Percentiles rank a stretch among this genome's conserved stretches.
Conservation (phyloP, 2,113 vertebrate species). For the Azemiops feae region DNA sequence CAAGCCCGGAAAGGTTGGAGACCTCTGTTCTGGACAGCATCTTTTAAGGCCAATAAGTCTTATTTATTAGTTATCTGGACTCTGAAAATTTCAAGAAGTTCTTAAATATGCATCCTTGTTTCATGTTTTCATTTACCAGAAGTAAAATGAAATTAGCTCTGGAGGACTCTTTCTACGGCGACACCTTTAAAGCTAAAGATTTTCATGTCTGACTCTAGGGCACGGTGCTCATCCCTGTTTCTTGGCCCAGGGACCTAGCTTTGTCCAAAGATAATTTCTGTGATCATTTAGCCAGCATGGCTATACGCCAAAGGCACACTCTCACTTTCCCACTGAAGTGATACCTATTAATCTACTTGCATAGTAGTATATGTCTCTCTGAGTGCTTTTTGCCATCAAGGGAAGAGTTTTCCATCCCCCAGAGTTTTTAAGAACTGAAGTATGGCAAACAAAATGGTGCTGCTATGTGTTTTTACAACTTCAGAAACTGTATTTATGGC, state of each 20-base stretch:
- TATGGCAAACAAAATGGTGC: too few species aligned
- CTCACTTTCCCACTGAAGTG: background rate
- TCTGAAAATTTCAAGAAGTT: background rate
- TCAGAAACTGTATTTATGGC: background rate
- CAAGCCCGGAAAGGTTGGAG: too few species aligned
- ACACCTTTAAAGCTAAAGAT: background rate
- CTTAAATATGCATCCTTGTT: background rate
- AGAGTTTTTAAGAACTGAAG: background rate
- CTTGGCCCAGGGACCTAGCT: background rate
- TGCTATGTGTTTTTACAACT: background rate
- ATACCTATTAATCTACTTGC: background rate
- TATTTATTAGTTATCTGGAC: background rate
- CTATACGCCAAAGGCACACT: background rate
- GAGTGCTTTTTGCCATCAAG: background rate
- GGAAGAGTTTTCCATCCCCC: background rate
- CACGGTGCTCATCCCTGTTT: background rate
- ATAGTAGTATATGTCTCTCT: background rate
- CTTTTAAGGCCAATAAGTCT: background rate
- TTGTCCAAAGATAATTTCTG: background rate
- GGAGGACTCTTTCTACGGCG: background rate
- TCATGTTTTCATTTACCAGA: background rate
- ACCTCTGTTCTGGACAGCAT: background rate
- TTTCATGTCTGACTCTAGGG: background rate
- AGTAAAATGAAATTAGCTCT: background rate
- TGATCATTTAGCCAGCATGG: background rate